Evolutionary conservation across 2,888 invertebrate species (phyloP).

Genomic region (Aporophyla nigra): DNA sequence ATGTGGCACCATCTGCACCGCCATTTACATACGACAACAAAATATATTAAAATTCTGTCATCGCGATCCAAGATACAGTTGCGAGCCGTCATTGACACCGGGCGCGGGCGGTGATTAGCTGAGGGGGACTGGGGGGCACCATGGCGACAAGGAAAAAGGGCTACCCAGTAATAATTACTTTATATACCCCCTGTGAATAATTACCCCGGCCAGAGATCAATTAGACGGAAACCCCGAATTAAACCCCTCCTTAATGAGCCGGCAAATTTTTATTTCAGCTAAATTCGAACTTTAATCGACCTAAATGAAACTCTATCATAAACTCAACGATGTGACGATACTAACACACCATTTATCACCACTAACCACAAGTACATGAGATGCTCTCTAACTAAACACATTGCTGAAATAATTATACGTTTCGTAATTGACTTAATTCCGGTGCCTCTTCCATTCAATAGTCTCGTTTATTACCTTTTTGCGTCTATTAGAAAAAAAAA

Average conservation of each 20-base stretch:
- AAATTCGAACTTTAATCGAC: constrained; percentile 66
- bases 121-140: constrained; percentile 71
- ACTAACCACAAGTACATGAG: background rate
- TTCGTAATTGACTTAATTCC: constrained; percentile 73
- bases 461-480: constrained; percentile 78
- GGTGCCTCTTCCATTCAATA: constrained; percentile 72
- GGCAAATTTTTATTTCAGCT: constrained; percentile 84
- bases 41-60: constrained; percentile 91
- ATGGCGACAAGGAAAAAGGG: constrained; percentile 89
- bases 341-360: background rate
- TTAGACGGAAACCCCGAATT: constrained; percentile 87
- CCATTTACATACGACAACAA: constrained; percentile 88
- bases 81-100: constrained; percentile 88
- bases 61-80: constrained; percentile 86
- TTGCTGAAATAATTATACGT: constrained; percentile 47
- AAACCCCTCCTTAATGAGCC: constrained; percentile 85
- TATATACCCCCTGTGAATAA: constrained; percentile 90
- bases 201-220: constrained; percentile 88
- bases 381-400: constrained; percentile 19
- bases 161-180: constrained; percentile 89
- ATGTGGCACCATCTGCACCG: constrained; percentile 79
- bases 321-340: constrained; percentile 7
- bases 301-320: constrained; percentile 51
- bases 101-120: constrained; percentile 87
- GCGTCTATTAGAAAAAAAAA: constrained; percentile 72